Conservation (phyloP, 2,797 vertebrate species). For the Enteromius trimaculatus region DNA sequence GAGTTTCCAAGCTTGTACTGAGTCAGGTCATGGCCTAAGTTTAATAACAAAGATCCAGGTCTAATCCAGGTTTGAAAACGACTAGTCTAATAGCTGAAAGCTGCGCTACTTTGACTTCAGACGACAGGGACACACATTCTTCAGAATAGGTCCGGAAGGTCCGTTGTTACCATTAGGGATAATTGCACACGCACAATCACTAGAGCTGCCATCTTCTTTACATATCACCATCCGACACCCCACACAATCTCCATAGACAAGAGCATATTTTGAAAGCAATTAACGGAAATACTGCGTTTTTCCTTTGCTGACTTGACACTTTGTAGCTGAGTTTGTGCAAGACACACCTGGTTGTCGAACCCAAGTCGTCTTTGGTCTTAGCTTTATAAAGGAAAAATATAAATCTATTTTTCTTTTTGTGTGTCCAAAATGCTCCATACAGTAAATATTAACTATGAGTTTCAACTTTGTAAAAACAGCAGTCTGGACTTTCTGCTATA, state of each 20-base stretch:
- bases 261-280: slow-evolving; percentile 71
- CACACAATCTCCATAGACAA: slow-evolving; percentile 74
- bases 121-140: slow-evolving; percentile 61
- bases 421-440: not conserved
- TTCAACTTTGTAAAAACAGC: not conserved
- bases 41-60: slow-evolving; percentile 55
- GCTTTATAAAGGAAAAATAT: not conserved
- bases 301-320: slow-evolving; percentile 64
- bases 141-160: slow-evolving; percentile 54
- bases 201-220: slow-evolving; percentile 75
- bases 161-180: slow-evolving; percentile 75
- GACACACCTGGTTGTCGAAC: slow-evolving; percentile 26
- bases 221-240: slow-evolving; percentile 65
- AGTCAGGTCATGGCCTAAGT: slow-evolving; percentile 48
- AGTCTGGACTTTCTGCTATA: not conserved
- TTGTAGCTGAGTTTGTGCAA: slow-evolving; percentile 45
- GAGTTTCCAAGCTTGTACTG: slow-evolving; percentile 49
- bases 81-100: slow-evolving; percentile 79
- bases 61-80: slow-evolving; percentile 63
- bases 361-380: not conserved
- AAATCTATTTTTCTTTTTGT: not conserved
- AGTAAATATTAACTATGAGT: not conserved
- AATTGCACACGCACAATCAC: slow-evolving; percentile 66
- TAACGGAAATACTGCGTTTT: slow-evolving; percentile 65
- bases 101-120: slow-evolving; percentile 72